phyloP scores from a whole-genome alignment of 1,140 invertebrate genomes.

The Campodea augens region DNA sequence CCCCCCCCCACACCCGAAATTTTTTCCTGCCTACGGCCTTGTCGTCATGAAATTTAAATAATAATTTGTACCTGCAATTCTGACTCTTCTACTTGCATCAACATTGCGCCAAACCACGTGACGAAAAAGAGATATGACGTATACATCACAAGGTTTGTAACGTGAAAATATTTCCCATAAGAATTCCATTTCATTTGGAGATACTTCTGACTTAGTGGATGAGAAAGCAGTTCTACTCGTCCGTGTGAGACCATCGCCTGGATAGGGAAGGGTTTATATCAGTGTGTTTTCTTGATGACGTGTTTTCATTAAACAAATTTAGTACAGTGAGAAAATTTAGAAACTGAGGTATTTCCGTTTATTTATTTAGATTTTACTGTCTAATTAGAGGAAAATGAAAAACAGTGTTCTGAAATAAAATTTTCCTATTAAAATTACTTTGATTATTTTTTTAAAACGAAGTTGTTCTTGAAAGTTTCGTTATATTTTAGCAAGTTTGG shows the following conservation, averaged over 20 bases:
- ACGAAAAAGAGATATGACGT: slow-evolving; percentile 51
- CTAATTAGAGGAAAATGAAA: not conserved
- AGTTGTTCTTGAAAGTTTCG: too few species aligned
- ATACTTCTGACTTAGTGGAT: slow-evolving; percentile 64
- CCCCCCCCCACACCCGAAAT: too few species aligned
- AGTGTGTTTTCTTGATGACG: not conserved
- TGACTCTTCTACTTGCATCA: slow-evolving; percentile 26
- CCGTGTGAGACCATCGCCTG: slow-evolving; percentile 65
- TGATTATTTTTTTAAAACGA: too few species aligned
- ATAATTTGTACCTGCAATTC: not conserved
- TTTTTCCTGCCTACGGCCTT: too few species aligned
- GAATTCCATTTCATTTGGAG: slow-evolving; percentile 75
- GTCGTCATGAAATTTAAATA: too few species aligned
- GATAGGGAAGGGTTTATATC: slow-evolving; percentile 7
- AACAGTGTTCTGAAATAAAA: not conserved
- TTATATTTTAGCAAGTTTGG: too few species aligned
- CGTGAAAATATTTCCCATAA: slow-evolving; percentile 66
- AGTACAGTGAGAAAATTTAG: not conserved
- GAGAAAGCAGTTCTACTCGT: slow-evolving; percentile 54
- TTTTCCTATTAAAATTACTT: not conserved
- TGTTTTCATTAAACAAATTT: not conserved
- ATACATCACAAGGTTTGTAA: slow-evolving; percentile 52
- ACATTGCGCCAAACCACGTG: slow-evolving; percentile 42
- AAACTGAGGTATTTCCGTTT: not conserved
- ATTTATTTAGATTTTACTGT: not conserved